phyloP scores from a whole-genome alignment of 2,113 vertebrate species.

The Pachycephala philippinensis region DNA sequence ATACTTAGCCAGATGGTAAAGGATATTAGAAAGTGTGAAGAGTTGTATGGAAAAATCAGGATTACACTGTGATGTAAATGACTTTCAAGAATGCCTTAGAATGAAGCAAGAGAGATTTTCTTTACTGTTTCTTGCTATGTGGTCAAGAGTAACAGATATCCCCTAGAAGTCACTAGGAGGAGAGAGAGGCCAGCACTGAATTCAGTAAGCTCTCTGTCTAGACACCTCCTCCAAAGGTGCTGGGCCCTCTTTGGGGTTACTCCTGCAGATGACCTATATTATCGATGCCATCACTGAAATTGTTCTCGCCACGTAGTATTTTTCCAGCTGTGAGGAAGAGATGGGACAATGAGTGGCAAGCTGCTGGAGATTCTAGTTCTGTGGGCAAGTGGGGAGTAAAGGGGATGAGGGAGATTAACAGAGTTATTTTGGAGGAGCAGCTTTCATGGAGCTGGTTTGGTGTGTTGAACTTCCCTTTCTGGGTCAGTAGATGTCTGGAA shows the following conservation, averaged over 20 bases:
- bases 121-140: not conserved
- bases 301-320: not conserved
- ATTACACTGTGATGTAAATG: not conserved
- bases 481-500: not conserved
- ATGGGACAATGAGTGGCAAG: not conserved
- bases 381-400: not conserved
- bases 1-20: not conserved
- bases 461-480: not conserved
- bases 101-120: not conserved
- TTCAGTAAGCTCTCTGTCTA: not conserved
- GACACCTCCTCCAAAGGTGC: not conserved
- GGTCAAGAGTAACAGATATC: not conserved
- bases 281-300: not conserved
- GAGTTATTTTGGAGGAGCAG: not conserved
- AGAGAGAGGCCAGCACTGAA: not conserved
- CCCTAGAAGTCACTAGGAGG: not conserved
- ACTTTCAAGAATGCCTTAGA: not conserved
- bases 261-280: not conserved
- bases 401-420: not conserved
- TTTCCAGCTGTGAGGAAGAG: not conserved
- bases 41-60: not conserved
- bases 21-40: not conserved
- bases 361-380: not conserved
- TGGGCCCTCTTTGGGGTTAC: not conserved
- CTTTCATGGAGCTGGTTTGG: accelerated